Evolutionary conservation across 2,888 invertebrate species (phyloP), one percentile per base, ranked within the genome.

Genomic region (Dioctria linearis): DNA sequence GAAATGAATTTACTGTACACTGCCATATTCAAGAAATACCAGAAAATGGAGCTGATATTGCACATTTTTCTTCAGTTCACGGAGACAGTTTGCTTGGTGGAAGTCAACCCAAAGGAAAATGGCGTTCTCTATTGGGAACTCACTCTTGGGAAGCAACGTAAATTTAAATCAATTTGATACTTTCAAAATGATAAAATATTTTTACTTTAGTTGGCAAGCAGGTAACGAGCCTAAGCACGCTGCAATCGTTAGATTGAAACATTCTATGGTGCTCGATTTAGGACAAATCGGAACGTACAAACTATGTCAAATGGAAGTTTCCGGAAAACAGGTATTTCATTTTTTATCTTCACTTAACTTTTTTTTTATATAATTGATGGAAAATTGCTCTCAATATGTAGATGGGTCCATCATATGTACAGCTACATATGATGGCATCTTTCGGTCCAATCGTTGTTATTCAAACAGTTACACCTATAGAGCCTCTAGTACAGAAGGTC

Each of bases 41-140:
- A 0, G 97, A 97, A 86, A 97, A 97, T 85, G 97, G 96, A 0
- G 95, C 96, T 0, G 97, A 97, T 85, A 91, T 94, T 1, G 93
- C 94, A 0, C 97, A 97, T 86, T 90, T 97, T 39, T 91, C 91
- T 78, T 93, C 94, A 0, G 92, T 97, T 0, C 97, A 97, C 84
- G 92, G 92, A 0, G 91, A 93, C 0, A 91, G 90, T 0, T 65
- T 92, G n/a, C 80, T 94, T 42, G 90, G 90, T 80, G 90, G 92
- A 39, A 86, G 89, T 78, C 85, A 87, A 82, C 86, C 88, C 78
- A 85, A 84, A 54, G 83, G 84, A 11, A 86, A 86, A 71, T 83
- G 88, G 49, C 37, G 49, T 11, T 87, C 88, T 83, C 86, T 87
- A 8, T 87, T 91, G 46, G 90, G 90, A 13, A 85, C 86, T 59